A percentile compares a stretch with the other conserved stretches of the same genome.
phyloP scores from a whole-genome alignment of 2,797 vertebrate species.

The Huso huso region DNA sequence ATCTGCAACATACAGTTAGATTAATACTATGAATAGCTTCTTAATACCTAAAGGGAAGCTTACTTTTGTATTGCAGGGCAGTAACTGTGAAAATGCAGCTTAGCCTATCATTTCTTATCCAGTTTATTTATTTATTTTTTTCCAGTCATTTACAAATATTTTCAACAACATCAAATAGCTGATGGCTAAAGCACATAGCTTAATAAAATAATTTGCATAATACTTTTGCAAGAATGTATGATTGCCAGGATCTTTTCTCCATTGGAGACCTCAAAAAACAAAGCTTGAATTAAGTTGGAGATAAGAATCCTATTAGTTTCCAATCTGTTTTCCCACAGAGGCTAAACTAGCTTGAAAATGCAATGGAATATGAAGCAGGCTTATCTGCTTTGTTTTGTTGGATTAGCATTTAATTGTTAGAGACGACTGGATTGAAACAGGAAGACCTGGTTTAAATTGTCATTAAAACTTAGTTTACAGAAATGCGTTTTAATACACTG shows the following conservation, averaged over 20 bases:
- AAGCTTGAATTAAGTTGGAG: constrained; percentile 29
- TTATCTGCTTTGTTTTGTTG: too few relatives aligned
- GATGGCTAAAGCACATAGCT: constrained; percentile 16
- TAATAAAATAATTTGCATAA: constrained; percentile 24
- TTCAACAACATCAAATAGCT: constrained; percentile 19
- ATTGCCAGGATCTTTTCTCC: constrained; percentile 13
- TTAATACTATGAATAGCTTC: too few relatives aligned
- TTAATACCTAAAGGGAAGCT: too few relatives aligned
- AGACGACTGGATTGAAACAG: neutral
- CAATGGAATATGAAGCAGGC: too few relatives aligned
- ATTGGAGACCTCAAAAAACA: constrained; percentile 16
- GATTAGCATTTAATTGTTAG: too few relatives aligned
- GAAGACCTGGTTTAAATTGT: neutral
- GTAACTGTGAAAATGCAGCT: too few relatives aligned
- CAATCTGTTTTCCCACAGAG: too few relatives aligned
- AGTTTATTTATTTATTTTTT: constrained; percentile 16
- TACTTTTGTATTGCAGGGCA: too few relatives aligned
- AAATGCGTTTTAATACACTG: neutral
- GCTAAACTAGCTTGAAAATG: too few relatives aligned
- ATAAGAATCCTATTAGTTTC: constrained; percentile 14
- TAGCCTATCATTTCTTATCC: too few relatives aligned
- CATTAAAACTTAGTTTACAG: neutral
- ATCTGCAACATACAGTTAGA: too few relatives aligned
- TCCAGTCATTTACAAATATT: constrained; percentile 5
- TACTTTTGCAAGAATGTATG: constrained; percentile 11